Base-by-base conservation (phyloP, 2,113 vertebrate species). In the Pomatorhinus ruficollis region DNA sequence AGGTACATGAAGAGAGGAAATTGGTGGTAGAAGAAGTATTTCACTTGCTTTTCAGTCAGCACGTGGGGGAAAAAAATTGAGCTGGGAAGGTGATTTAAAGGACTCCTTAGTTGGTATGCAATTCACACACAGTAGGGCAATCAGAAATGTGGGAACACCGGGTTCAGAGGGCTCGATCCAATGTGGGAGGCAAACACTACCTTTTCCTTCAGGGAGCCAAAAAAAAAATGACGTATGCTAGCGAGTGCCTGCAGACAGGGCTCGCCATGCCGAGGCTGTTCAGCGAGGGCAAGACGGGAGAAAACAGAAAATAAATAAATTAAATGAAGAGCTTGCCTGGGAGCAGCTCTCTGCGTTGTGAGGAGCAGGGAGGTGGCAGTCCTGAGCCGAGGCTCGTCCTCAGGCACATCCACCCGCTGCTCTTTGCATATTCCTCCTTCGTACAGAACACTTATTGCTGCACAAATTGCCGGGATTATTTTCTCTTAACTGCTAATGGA, bases 301-400 rank as follows among this genome's bases (percentile, higher is more conserved):
- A 45, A 59, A 37, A 64, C 0, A 22, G 31, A 15, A 78, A 74
- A 57, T 8, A 27, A 57, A 35, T 47, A 24, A 35, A 24, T 50
- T 2, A 28, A n/a, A 10, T 4, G 0, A 4, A 20, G 10, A 9
- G 45, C 9, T 31, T 12, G 5, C 53, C 59, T 59, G 35, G 42
- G 17, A 86, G 76, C 81, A 6, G 68, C 15, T 86, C 81, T 57
- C 3, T 2, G 6, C 16, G 42, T 16, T 57, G 74, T 28, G 15
- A 91, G 78, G 82, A 90, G 96, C 93, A 96, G 97, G 92, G 96
- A 97, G 96, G 80, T 96, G 96, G 96, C 97, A 96, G 94, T 97
- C 96, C 97, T 97, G 96, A 97, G 96, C 96, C 2, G 42, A 93
- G 94, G 47, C 83, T 75, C 18, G 6, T 28, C 63, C 83, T 70